Percentiles rank a stretch among this genome's conserved stretches.
Evolutionary conservation across 2,888 invertebrate genomes (phyloP).

Genomic region (Dilophus febrilis): DNA sequence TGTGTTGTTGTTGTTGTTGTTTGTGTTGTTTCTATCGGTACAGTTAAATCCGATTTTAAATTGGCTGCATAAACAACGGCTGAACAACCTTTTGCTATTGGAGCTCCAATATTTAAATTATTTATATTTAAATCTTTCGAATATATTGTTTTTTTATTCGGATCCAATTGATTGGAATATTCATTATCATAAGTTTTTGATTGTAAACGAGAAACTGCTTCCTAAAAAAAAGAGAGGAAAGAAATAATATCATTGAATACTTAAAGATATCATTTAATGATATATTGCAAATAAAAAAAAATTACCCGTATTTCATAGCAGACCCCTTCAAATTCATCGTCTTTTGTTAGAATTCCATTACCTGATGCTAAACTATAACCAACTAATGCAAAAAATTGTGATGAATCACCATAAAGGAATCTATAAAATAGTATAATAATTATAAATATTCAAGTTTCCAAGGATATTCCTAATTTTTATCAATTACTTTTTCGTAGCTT

Average conservation of each 20-base stretch:
- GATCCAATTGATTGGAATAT: constrained; percentile 10
- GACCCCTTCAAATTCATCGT: constrained; percentile 59
- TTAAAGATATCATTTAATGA: too few relatives aligned
- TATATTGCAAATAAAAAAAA: too few relatives aligned
- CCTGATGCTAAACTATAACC: constrained; percentile 58
- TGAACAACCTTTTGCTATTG: constrained; percentile 64
- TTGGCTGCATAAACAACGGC: constrained; percentile 63
- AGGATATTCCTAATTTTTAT: neutral
- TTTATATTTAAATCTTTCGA: constrained; percentile 35
- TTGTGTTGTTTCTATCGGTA: too few relatives aligned
- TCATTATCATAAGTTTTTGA: constrained; percentile 17
- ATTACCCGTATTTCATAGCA: constrained; percentile 63
- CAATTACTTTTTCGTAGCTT: constrained; percentile 38
- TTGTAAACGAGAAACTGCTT: constrained; percentile 27
- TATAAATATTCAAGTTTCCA: neutral
- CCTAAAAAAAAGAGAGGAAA: too few relatives aligned
- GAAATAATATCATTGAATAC: too few relatives aligned
- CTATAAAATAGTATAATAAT: constrained; percentile 14
- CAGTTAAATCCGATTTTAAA: constrained; percentile 17
- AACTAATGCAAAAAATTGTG: constrained; percentile 56
- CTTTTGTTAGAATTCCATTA: constrained; percentile 53
- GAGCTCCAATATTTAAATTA: constrained; percentile 46
- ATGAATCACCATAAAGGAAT: constrained; percentile 49
- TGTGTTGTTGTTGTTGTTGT: neutral
- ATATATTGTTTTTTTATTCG: constrained; percentile 26